A percentile compares a stretch with the other conserved stretches of the same genome.
Conservation (phyloP, 2,888 invertebrate genomes). For the Apodemia hepburni region DNA sequence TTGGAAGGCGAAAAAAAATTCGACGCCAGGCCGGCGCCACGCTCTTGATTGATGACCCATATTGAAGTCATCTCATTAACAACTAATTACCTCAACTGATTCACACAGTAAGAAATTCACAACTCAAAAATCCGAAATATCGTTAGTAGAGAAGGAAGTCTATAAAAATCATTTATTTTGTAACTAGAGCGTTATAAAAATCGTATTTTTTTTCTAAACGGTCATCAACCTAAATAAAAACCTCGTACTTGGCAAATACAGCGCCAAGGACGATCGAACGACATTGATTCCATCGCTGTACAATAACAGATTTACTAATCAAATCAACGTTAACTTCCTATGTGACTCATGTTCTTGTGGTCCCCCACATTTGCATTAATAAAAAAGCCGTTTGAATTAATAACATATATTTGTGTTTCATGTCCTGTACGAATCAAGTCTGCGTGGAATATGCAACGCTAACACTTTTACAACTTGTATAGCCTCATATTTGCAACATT, state of each 20-base stretch:
- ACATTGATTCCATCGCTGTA: slow-evolving; percentile 1
- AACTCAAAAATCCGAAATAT: no score
- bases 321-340: slow-evolving; percentile 3
- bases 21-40: no score
- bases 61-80: no score
- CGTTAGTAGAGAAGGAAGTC: no score
- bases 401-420: neutral
- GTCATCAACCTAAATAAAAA: slow-evolving; percentile 3
- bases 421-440: neutral
- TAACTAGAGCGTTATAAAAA: neutral
- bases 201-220: neutral
- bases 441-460: neutral
- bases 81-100: no score
- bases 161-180: no score
- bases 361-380: neutral
- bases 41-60: no score
- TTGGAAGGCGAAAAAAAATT: no score
- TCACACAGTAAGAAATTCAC: no score
- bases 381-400: neutral
- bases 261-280: slow-evolving; percentile 6
- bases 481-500: no score
- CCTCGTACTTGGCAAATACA: slow-evolving; percentile 6
- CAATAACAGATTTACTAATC: slow-evolving; percentile 10
- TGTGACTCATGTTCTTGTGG: slow-evolving; percentile 2
- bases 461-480: neutral